These are phyloP conservation scores for Nebria ingens DNA, from an alignment of 1,140 invertebrate species.

Conservation along the genomic window DNA sequence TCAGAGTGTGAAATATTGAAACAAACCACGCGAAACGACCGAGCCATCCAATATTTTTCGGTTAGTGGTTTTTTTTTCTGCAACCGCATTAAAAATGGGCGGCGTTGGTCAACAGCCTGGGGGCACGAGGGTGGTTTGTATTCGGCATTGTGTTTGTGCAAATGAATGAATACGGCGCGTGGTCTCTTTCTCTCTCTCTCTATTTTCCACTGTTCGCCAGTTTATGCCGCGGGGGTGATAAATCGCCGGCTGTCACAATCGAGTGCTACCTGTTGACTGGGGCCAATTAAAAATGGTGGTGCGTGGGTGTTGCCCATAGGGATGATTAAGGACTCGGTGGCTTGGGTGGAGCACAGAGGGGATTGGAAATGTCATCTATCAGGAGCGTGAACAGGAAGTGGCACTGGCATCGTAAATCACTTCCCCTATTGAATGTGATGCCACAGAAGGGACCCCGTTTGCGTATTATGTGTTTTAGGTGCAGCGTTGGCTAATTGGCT, in stretches of 20 bases:
- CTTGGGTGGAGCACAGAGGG: constrained; percentile 19
- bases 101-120: too few species aligned
- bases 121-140: too few species aligned
- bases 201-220: too few species aligned
- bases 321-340: constrained; percentile 10
- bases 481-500: constrained; percentile 2
- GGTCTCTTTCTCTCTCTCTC: not conserved
- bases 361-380: constrained; percentile 14
- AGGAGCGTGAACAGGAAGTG: constrained; percentile 23
- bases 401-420: constrained; percentile 6
- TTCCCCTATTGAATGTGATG: too few species aligned
- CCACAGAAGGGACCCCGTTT: too few species aligned
- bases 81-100: too few species aligned
- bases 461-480: not conserved
- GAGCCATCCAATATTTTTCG: too few species aligned
- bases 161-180: too few species aligned
- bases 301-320: constrained; percentile 13
- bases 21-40: too few species aligned
- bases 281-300: constrained; percentile 19
- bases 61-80: too few species aligned
- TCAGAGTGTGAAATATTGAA: too few species aligned
- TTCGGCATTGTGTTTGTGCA: too few species aligned
- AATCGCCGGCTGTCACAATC: constrained; percentile 3
- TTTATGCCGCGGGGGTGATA: not conserved
- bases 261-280: constrained; percentile 10